These are phyloP conservation scores for Danio albolineatus DNA, from an alignment of 2,797 vertebrate genomes.

Conservation along the genomic window DNA sequence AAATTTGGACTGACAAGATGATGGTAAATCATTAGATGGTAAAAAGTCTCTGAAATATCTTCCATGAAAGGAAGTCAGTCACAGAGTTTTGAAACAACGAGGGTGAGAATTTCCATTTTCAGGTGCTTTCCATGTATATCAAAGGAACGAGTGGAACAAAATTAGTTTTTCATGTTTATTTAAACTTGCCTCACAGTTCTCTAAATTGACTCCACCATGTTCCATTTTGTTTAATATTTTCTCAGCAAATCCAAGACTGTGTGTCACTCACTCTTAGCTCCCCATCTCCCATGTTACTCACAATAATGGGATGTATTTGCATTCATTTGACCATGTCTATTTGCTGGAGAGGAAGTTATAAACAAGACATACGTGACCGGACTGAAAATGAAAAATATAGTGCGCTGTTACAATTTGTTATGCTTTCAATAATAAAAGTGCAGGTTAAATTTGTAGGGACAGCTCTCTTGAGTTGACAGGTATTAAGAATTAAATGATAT, in stretches of 20 bases:
- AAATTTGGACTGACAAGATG: too few species aligned
- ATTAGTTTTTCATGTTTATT: constrained; percentile 38
- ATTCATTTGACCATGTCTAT: constrained; percentile 47
- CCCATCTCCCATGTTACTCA: constrained; percentile 36
- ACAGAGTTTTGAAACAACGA: background rate
- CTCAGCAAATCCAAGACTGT: constrained; percentile 42
- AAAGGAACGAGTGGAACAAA: constrained; percentile 5
- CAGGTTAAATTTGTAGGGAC: constrained; percentile 49
- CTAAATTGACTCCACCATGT: constrained; percentile 38
- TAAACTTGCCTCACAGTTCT: constrained; percentile 30
- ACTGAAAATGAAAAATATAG: constrained; percentile 36
- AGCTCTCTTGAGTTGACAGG: constrained; percentile 50
- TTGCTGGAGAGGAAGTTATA: constrained; percentile 50
- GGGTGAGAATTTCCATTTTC: background rate
- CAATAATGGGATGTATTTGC: constrained; percentile 52
- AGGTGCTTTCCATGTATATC: background rate
- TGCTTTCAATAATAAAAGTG: constrained; percentile 50
- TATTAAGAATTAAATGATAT: constrained; percentile 54
- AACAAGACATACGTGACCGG: constrained; percentile 31
- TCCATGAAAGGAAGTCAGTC: background rate
- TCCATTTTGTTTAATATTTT: constrained; percentile 50
- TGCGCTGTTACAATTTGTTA: constrained; percentile 25
- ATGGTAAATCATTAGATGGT: too few species aligned
- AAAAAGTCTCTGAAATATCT: background rate
- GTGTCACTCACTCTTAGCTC: constrained; percentile 48